Base-by-base conservation (phyloP, 2,888 invertebrate genomes). In the Sesamia inferens region DNA sequence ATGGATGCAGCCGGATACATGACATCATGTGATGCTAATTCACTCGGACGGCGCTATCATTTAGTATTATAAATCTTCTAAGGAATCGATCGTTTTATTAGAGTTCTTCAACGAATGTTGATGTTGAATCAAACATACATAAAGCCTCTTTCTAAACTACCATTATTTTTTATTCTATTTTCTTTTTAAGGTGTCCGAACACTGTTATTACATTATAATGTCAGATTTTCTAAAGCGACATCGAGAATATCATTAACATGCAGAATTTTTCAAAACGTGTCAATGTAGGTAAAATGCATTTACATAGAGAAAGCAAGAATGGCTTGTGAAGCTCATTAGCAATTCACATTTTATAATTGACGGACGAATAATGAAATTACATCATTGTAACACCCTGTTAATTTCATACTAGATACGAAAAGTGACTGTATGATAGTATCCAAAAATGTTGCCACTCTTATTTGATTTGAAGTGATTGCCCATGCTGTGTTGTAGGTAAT, bases 21-120 rank as follows among this genome's bases (percentile, higher is more conserved):
- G 94, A 94, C 93, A 93, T 94, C 94, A 94, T 92, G 89, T 90
- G 92, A 94, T 94, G 93, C 92, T 94, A 94, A 94, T 94, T 92
- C 89, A 89, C 91, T 90, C 86, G 87, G 89, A 89, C 90, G 90
- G 89, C 91, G 90, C 90, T 91, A 92, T 93, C 91, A 91, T 92
- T 92, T 90, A 88, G 88, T 89, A 82, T 84, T 86, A 91, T 93
- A 91, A 92, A 93, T 93, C 92, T 91, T 91, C 83, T 83, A 77
- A 85, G 87, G 89, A 90, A 90, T 91, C 88, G 87, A 90, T 89
- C 87, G 88, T 91, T 84, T 78, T 82, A 79, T 82, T 82, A 77
- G 69, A 76, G 75, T 76, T 79, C 73, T 74, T 72, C 39, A 73
- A 69, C 87, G 76, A 87, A 75, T 76, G 31, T 70, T 59, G 44